Percentiles rank a stretch among this genome's conserved stretches.
phyloP scores from a whole-genome alignment of 2,888 invertebrate species.

The Chrysina gloriosa region DNA sequence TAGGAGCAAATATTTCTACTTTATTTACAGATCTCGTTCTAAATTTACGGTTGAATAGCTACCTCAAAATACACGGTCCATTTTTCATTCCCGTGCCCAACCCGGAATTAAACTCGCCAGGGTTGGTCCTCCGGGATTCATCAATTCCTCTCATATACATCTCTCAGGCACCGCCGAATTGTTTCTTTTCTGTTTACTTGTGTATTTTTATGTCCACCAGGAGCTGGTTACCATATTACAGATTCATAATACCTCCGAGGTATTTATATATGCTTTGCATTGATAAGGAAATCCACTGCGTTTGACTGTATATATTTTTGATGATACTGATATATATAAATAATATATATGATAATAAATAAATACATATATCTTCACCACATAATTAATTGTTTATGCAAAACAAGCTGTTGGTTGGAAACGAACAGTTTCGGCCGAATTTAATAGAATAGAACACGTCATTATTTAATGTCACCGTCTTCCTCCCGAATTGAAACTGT shows the following conservation, averaged over 20 bases:
- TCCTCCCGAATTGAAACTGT: no score
- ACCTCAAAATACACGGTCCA: slow-evolving; percentile 23
- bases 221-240: background rate
- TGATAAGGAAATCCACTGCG: no score
- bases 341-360: no score
- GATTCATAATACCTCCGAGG: background rate
- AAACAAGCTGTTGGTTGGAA: no score
- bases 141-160: slow-evolving; percentile 28
- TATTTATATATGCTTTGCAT: background rate
- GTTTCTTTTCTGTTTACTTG: slow-evolving; percentile 5
- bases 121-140: slow-evolving; percentile 21
- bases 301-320: no score
- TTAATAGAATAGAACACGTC: no score
- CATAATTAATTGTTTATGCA: no score
- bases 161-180: slow-evolving; percentile 4
- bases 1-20: background rate
- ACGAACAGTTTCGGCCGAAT: no score
- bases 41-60: slow-evolving; percentile 19
- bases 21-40: slow-evolving; percentile 21
- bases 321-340: no score
- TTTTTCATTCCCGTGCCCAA: slow-evolving; percentile 7
- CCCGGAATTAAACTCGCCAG: slow-evolving; percentile 19
- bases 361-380: no score
- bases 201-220: background rate
- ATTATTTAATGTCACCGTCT: no score